These are phyloP conservation scores for Drosophila paranaensis DNA, from an alignment of 2,888 invertebrate species.

Conservation along the genomic window DNA sequence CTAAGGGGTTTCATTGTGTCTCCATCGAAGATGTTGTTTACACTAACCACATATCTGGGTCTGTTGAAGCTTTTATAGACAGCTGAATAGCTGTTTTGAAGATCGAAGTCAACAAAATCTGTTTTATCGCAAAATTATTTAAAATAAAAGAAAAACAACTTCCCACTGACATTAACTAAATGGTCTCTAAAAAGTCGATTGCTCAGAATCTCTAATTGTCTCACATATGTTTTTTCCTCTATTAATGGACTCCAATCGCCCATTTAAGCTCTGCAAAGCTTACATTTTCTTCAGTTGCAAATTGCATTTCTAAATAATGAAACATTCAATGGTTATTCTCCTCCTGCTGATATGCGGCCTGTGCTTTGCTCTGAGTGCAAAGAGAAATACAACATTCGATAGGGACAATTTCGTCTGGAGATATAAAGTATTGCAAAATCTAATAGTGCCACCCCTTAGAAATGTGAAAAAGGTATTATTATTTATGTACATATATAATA, in stretches of 20 bases:
- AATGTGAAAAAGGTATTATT: conserved; percentile 3
- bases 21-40: neutral
- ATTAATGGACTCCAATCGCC: neutral
- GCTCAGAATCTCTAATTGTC: neutral
- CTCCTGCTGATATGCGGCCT: neutral
- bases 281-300: neutral
- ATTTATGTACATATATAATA: neutral
- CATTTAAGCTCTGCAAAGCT: neutral
- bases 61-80: neutral
- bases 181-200: neutral
- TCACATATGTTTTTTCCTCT: neutral
- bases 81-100: neutral
- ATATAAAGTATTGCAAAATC: neutral
- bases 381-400: too few species aligned
- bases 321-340: neutral
- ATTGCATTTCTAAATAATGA: neutral
- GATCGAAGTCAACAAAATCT: neutral
- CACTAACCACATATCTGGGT: neutral
- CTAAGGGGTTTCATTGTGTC: neutral
- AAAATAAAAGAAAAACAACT: neutral
- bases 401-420: neutral
- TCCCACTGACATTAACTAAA: neutral
- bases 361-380: neutral
- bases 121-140: neutral
- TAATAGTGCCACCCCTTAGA: neutral